Evolutionary conservation across 2,113 vertebrate species (phyloP), one percentile per base, ranked within the genome.

Genomic region (Hypocryptadius cinnamomeus): DNA sequence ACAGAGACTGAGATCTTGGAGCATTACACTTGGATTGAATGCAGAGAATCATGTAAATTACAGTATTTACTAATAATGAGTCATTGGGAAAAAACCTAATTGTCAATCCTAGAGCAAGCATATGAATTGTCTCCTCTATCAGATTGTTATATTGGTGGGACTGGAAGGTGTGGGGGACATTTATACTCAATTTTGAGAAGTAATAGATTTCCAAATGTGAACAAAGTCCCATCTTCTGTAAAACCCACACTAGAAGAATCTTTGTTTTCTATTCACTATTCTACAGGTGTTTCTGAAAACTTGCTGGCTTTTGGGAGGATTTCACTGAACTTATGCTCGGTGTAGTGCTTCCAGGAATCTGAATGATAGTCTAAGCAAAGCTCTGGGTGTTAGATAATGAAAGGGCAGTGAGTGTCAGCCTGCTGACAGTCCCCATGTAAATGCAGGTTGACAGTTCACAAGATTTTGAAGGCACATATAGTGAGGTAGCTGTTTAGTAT

Each of bases 281-380:
- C 45, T 72, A 50, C 45, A 83, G 35, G 33, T 59, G 39, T 79
- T 92, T 79, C 57, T 76, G 50, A 57, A 80, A 90, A 63, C 31
- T 51, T 73, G 23, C 65, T 81, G 39, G 28, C 74, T 79, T 91
- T 79, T 85, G 65, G 47, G 72, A 91, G 31, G 42, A 53, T 94
- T 96, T 94, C 30, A 30, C 44, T 86, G 87, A 92, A 90, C 30
- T 95, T 94, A 50, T 22, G 48, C 44, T 94, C 53, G 79, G 35
- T 85, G 78, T 73, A 88, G 80, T 68, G 74, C 78, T 93, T 92
- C 92, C 86, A 87, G 92, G 79, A 91, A 61, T 79, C 65, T 21
- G 45, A 81, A 33, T 56, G 63, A 53, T 85, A 50, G 77, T 80
- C 42, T 69, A 56, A 93, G 69, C 42, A 70, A 80, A 95, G 48